A percentile compares a stretch with the other conserved stretches of the same genome.
phyloP scores from a whole-genome alignment of 1,140 invertebrate genomes.

The Phocides pigmalion region DNA sequence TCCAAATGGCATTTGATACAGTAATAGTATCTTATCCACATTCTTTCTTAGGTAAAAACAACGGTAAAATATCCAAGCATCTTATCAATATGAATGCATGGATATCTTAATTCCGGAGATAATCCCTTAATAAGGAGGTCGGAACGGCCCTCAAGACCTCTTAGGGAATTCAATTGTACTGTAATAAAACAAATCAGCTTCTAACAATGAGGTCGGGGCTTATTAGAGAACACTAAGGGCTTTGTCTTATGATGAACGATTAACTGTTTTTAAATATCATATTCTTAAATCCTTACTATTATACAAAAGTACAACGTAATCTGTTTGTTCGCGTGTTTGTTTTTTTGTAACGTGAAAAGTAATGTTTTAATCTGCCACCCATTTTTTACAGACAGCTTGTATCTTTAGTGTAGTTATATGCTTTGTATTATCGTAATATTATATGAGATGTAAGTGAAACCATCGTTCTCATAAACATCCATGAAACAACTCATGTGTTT shows the following conservation, averaged over 20 bases:
- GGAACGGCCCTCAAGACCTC: constrained; percentile 7
- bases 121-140: constrained; percentile 23
- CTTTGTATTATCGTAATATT: no score
- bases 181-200: constrained; percentile 29
- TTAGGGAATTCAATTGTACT: constrained; percentile 26
- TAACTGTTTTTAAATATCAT: background rate
- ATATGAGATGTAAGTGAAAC: no score
- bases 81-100: constrained; percentile 2
- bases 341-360: no score
- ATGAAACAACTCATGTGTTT: no score
- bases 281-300: no score
- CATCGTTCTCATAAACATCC: no score
- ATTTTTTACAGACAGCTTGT: no score
- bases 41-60: constrained; percentile 23
- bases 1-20: background rate
- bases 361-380: no score
- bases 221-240: constrained; percentile 14
- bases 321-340: no score
- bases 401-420: no score
- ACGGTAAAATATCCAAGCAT: constrained; percentile 20
- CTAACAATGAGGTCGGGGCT: constrained; percentile 22
- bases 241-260: background rate
- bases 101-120: constrained; percentile 29
- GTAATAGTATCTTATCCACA: background rate
- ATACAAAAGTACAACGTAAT: no score